Percentiles rank a stretch among this genome's conserved stretches.
Evolutionary conservation across 2,797 vertebrate genomes (phyloP).

Genomic region (Enteromius mattozi): DNA sequence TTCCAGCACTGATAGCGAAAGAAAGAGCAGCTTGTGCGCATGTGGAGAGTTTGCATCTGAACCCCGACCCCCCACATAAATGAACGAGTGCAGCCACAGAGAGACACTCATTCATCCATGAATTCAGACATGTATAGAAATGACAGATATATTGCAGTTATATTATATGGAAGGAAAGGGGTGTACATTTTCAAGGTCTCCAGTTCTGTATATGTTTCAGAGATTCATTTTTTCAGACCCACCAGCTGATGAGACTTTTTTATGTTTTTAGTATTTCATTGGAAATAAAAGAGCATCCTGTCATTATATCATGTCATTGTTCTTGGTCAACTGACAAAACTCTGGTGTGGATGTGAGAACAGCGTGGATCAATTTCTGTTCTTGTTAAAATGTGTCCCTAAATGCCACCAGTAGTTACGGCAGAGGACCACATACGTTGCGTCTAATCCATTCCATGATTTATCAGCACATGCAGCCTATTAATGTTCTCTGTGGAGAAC

Average conservation of each 20-base stretch:
- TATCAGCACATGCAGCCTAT: slow-evolving; percentile 80
- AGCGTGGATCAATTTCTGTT: slow-evolving; percentile 72
- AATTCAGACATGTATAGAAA: slow-evolving; percentile 1
- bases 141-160: slow-evolving; percentile 1
- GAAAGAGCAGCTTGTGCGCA: not conserved
- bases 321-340: slow-evolving; percentile 48
- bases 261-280: slow-evolving; percentile 3
- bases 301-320: slow-evolving; percentile 22
- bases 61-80: slow-evolving; percentile 29
- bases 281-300: slow-evolving; percentile 4
- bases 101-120: slow-evolving; percentile 26
- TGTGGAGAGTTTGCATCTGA: slow-evolving; percentile 28
- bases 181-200: slow-evolving; percentile 6
- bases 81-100: slow-evolving; percentile 24
- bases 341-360: slow-evolving; percentile 74
- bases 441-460: slow-evolving; percentile 80
- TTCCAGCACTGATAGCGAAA: slow-evolving; percentile 28
- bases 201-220: not conserved
- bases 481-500: slow-evolving; percentile 79
- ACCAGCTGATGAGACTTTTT: not conserved
- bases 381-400: slow-evolving; percentile 72
- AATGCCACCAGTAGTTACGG: slow-evolving; percentile 69
- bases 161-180: slow-evolving; percentile 13
- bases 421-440: slow-evolving; percentile 80
- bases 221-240: not conserved